phyloP scores from a whole-genome alignment of 2,113 vertebrate genomes.

The Pseudois nayaur region DNA sequence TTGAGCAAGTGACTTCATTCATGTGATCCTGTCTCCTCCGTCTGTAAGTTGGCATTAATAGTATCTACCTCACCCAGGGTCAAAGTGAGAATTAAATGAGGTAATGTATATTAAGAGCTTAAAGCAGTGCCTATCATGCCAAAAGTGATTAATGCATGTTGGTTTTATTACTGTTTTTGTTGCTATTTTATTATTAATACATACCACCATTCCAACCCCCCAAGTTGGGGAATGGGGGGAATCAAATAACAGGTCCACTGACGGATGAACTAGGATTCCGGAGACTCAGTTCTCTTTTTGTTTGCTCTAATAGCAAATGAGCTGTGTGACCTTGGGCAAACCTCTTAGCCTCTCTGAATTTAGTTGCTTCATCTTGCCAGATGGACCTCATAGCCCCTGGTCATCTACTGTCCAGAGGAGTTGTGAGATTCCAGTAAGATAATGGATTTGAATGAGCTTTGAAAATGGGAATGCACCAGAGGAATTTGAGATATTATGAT shows the following conservation, averaged over 20 bases:
- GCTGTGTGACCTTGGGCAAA: constrained; percentile 62
- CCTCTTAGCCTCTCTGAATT: constrained; percentile 56
- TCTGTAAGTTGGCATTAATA: not conserved
- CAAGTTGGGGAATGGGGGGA: not conserved
- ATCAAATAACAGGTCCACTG: not conserved
- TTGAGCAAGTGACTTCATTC: not conserved
- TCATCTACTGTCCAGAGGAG: not conserved
- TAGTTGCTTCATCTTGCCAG: constrained; percentile 5
- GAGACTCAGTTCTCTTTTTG: not conserved
- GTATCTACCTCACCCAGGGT: not conserved
- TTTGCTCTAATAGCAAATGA: not conserved
- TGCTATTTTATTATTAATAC: not conserved
- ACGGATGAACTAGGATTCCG: not conserved
- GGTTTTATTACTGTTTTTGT: not conserved
- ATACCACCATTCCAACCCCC: not conserved
- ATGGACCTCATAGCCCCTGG: constrained; percentile 28
- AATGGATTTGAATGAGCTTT: constrained; percentile 48
- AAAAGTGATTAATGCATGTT: not conserved
- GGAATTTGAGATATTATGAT: constrained; percentile 53
- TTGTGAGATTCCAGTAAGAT: constrained; percentile 39
- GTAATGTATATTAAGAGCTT: not conserved
- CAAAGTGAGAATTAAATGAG: not conserved
- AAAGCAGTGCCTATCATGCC: not conserved
- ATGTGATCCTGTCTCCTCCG: not conserved
- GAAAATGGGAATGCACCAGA: constrained; percentile 23